Conservation (phyloP, 1,140 invertebrate species). For the Cherax destructor region DNA sequence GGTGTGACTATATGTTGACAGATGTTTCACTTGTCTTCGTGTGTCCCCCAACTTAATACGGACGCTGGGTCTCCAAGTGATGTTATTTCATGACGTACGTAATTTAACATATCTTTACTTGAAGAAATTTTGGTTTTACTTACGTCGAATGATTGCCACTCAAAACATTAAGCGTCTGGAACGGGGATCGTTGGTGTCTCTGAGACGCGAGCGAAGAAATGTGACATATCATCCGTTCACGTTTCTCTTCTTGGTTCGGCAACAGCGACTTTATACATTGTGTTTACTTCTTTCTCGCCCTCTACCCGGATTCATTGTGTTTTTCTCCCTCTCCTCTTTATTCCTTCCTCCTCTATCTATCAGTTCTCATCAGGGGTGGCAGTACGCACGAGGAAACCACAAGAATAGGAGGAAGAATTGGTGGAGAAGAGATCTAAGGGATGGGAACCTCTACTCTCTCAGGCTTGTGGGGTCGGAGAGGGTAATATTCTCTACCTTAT, state of each 20-base stretch:
- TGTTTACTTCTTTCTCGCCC: slow-evolving; percentile 61
- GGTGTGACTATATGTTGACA: neutral
- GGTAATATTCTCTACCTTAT: no score
- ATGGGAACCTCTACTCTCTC: neutral
- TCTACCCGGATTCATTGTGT: slow-evolving; percentile 48
- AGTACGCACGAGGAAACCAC: slow-evolving; percentile 59
- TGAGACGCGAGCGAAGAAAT: neutral
- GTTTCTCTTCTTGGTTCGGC: neutral
- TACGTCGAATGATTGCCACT: no score
- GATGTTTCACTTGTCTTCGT: neutral
- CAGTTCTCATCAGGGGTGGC: slow-evolving; percentile 55
- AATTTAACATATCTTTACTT: no score
- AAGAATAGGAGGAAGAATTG: slow-evolving; percentile 41
- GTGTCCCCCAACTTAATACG: neutral
- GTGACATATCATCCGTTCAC: neutral
- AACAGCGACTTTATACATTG: slow-evolving; percentile 53
- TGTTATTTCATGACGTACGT: no score
- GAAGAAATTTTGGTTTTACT: no score
- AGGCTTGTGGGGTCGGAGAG: neutral
- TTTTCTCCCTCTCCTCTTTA: slow-evolving; percentile 51
- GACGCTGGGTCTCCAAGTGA: no score
- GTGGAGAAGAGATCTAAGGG: neutral
- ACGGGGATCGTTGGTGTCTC: no score
- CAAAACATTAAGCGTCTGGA: no score
- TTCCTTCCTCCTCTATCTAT: slow-evolving; percentile 43